These are phyloP conservation scores for Cisticola juncidis DNA, from an alignment of 2,113 vertebrate genomes.

Conservation along the genomic window DNA sequence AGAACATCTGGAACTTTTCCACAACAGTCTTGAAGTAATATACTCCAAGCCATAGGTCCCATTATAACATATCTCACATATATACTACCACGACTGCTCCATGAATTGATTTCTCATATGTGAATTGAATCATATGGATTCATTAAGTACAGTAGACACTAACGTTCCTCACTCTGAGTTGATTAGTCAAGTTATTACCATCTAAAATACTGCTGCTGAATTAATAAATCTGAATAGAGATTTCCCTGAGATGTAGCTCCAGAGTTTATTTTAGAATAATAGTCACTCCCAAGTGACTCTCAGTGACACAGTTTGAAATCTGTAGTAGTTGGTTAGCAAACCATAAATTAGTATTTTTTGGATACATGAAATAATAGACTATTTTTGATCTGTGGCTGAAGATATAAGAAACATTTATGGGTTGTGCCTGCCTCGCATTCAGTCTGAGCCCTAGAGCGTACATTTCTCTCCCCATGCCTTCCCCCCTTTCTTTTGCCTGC, in stretches of 20 bases:
- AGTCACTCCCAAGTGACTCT: background rate
- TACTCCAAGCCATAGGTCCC: background rate
- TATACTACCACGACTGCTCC: background rate
- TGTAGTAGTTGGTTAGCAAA: background rate
- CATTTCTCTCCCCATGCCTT: background rate
- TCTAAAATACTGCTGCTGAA: background rate
- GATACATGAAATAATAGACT: background rate
- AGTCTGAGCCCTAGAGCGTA: background rate
- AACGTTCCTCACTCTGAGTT: background rate
- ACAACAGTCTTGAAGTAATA: background rate
- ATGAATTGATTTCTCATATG: background rate
- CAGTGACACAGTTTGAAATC: background rate
- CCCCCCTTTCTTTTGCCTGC: background rate
- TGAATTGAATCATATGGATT: background rate
- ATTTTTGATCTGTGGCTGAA: background rate
- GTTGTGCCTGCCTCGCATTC: rapidly evolving
- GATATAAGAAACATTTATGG: rapidly evolving
- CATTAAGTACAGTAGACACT: background rate
- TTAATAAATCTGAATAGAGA: background rate
- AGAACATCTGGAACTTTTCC: constrained; percentile 50
- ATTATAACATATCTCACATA: background rate
- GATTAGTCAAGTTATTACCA: background rate
- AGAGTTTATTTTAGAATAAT: background rate
- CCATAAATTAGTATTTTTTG: background rate
- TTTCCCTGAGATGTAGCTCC: background rate